phyloP scores from a whole-genome alignment of 2,888 invertebrate species.

The Uloborus plumipes region DNA sequence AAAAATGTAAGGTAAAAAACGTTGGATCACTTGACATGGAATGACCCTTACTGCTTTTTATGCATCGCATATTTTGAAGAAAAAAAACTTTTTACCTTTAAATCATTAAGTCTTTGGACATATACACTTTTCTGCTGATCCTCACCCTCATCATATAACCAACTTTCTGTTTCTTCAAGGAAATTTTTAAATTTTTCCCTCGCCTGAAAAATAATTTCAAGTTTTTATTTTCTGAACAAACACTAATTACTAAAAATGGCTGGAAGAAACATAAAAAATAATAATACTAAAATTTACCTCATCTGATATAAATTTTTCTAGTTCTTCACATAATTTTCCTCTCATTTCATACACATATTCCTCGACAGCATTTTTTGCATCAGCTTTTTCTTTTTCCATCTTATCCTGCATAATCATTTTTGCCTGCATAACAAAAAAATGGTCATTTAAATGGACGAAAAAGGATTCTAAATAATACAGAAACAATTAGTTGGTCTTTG shows the following conservation, averaged over 20 bases:
- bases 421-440: constrained; percentile 73
- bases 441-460: no score
- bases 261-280: not conserved
- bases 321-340: constrained; percentile 83
- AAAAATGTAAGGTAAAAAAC: no score
- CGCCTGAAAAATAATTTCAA: constrained; percentile 66
- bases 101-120: constrained; percentile 74
- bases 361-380: constrained; percentile 96
- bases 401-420: constrained; percentile 88
- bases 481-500: no score
- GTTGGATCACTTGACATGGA: no score
- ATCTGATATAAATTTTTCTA: constrained; percentile 70
- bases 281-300: constrained; percentile 25
- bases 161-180: constrained; percentile 90
- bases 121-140: constrained; percentile 86
- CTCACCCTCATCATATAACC: constrained; percentile 98
- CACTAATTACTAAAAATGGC: no score
- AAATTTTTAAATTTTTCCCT: constrained; percentile 72
- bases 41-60: no score
- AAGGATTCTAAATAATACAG: no score
- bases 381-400: constrained; percentile 93
- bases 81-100: constrained; percentile 70
- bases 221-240: no score
- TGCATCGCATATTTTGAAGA: no score
- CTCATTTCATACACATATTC: constrained; percentile 98